phyloP scores from a whole-genome alignment of 2,113 vertebrate genomes.

The Montifringilla adamsi region DNA sequence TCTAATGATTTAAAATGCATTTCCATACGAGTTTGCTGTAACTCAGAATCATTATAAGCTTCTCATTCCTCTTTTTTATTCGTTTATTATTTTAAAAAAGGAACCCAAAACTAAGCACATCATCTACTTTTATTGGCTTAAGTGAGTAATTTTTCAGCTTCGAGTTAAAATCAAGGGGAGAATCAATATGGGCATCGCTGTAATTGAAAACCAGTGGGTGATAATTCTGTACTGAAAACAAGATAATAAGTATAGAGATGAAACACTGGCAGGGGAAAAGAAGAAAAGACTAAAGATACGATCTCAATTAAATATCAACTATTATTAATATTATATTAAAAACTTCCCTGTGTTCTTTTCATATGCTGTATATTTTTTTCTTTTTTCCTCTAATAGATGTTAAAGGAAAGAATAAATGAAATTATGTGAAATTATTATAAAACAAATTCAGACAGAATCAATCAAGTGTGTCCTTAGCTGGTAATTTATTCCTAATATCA shows the following conservation, averaged over 20 bases:
- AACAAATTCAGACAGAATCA: conserved; percentile 61
- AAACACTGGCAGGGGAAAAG: conserved; percentile 66
- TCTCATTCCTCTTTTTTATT: conserved; percentile 58
- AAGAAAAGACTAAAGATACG: conserved; percentile 75
- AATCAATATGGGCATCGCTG: conserved; percentile 78
- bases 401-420: conserved; percentile 57
- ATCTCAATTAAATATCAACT: conserved; percentile 78
- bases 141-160: conserved; percentile 80
- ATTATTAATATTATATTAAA: conserved; percentile 71
- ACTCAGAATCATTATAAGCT: conserved; percentile 47
- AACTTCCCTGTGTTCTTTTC: conserved; percentile 61
- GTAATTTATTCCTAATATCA: conserved; percentile 70
- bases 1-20: conserved; percentile 70
- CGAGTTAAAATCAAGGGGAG: conserved; percentile 75
- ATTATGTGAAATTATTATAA: conserved; percentile 65
- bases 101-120: conserved; percentile 54
- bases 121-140: conserved; percentile 69
- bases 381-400: conserved; percentile 55
- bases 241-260: conserved; percentile 77
- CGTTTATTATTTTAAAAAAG: conserved; percentile 45
- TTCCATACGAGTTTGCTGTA: conserved; percentile 48
- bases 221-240: conserved; percentile 77
- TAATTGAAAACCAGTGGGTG: conserved; percentile 85
- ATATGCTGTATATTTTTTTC: conserved; percentile 47
- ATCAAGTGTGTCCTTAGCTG: conserved; percentile 54